Base-by-base conservation (phyloP, 2,797 vertebrate species). In the Phoeniculus purpureus region DNA sequence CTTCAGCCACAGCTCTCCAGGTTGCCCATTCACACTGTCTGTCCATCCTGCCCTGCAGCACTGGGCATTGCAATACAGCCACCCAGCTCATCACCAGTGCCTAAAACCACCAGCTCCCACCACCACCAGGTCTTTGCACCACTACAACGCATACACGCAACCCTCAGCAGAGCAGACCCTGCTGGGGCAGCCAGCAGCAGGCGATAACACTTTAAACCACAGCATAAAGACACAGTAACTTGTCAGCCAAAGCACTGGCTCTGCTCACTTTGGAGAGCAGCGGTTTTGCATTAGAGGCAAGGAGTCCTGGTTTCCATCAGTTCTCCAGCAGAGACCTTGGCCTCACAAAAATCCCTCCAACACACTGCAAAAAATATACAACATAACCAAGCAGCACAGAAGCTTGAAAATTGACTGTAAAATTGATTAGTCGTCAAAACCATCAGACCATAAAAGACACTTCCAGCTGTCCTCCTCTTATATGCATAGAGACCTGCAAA, bases 341-440 rank as follows among this genome's bases (percentile, higher is more conserved):
- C 58, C 77, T 67, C 7, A 2, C 74, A 79, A 79, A 60, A 81
- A 70, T 54, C 43, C 29, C 34, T 64, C 29, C 50, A 56, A 89
- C 56, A 58, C 45, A 75, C 75, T 3, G 10, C 72, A 93, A 85
- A 75, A 91, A 86, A 61, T 15, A 40, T 9, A 31, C 61, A 77
- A 29, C 45, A 19, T 58, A 82, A 89, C 61, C 14, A 15, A 89
- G 62, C 6, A 20, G 66, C 68, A 83, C 75, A 96, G 83, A 80
- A 86, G 94, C 90, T 91, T 32, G 56, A 87, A 93, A 59, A 70
- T 40, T 43, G 43, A 20, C 65, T 83, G 78, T 89, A 90, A 92
- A 94, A 94, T 17, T 92, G 91, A 93, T 87, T 92, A 93, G 90
- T 91, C 31, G 1, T 78, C 91, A 95, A 87, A 96, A 88, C 50